phyloP scores from a whole-genome alignment of 2,888 invertebrate genomes.

The Lycia hirtaria region DNA sequence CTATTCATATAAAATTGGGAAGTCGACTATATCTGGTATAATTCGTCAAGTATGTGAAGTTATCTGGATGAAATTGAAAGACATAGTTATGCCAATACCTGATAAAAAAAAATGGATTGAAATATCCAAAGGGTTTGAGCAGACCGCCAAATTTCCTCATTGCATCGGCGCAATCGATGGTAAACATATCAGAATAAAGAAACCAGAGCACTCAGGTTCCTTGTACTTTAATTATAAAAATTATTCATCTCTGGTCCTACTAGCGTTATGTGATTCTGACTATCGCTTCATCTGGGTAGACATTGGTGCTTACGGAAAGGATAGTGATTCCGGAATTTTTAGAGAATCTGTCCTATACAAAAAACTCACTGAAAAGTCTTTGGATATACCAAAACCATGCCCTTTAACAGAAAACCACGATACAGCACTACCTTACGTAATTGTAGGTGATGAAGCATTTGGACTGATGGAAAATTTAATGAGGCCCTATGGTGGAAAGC shows the following conservation, averaged over 20 bases:
- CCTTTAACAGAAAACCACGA: too few species aligned
- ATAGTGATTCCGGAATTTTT: constrained; percentile 45
- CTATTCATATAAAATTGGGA: constrained; percentile 35
- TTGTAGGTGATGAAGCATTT: too few species aligned
- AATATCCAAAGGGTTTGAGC: background rate
- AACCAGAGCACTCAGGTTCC: constrained; percentile 40
- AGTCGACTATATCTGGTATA: constrained; percentile 41
- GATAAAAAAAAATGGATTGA: background rate
- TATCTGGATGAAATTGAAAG: constrained; percentile 42
- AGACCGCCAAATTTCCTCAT: constrained; percentile 39
- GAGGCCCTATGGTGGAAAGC: too few species aligned
- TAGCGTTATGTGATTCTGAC: constrained; percentile 41
- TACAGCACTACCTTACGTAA: too few species aligned
- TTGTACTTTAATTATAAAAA: constrained; percentile 42
- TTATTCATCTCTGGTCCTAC: constrained; percentile 35
- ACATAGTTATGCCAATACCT: constrained; percentile 36
- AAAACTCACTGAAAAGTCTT: background rate
- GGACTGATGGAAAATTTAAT: too few species aligned
- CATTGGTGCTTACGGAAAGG: constrained; percentile 43
- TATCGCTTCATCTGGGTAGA: constrained; percentile 36
- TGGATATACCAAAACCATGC: background rate
- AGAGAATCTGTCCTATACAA: constrained; percentile 11
- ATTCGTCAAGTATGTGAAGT: constrained; percentile 40
- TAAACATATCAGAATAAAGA: constrained; percentile 36
- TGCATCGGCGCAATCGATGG: constrained; percentile 40